A percentile compares a stretch with the other conserved stretches of the same genome.
Conservation (phyloP, 2,113 vertebrate genomes). For the Meles meles region DNA sequence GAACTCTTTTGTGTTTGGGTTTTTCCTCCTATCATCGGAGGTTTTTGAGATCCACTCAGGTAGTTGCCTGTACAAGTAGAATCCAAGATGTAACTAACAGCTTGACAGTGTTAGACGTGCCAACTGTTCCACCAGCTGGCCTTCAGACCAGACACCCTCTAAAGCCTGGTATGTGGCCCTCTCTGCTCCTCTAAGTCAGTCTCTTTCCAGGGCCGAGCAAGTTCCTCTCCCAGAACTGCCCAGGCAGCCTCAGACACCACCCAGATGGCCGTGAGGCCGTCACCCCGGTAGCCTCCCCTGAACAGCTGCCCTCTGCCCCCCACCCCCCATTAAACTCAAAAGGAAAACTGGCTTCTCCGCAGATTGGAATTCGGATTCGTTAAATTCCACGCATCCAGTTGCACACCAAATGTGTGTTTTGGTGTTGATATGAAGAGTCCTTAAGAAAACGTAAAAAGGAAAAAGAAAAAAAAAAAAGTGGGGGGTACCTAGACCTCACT, state of each 20-base stretch:
- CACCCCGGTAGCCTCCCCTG: not conserved
- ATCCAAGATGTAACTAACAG: not conserved
- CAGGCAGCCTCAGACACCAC: constrained; percentile 59
- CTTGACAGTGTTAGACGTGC: not conserved
- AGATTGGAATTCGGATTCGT: constrained; percentile 47
- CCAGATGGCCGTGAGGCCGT: constrained; percentile 64
- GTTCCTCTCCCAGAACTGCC: constrained; percentile 24
- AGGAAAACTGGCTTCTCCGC: not conserved
- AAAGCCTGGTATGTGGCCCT: not conserved
- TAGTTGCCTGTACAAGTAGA: not conserved
- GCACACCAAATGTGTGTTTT: constrained; percentile 8
- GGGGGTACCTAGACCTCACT: not conserved
- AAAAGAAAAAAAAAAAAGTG: not conserved
- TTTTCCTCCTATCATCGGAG: not conserved
- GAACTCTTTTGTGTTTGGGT: not conserved
- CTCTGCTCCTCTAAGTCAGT: not conserved
- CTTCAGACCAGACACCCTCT: not conserved
- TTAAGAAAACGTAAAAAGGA: not conserved
- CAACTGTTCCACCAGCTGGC: not conserved
- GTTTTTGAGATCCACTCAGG: constrained; percentile 1
- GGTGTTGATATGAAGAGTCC: not conserved
- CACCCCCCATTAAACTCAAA: not conserved
- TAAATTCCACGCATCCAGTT: constrained; percentile 41
- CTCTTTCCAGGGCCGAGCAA: not conserved
- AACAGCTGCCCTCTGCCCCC: constrained; percentile 53